Conservation (phyloP, 2,797 vertebrate species). For the Apogon hyalosoma region DNA sequence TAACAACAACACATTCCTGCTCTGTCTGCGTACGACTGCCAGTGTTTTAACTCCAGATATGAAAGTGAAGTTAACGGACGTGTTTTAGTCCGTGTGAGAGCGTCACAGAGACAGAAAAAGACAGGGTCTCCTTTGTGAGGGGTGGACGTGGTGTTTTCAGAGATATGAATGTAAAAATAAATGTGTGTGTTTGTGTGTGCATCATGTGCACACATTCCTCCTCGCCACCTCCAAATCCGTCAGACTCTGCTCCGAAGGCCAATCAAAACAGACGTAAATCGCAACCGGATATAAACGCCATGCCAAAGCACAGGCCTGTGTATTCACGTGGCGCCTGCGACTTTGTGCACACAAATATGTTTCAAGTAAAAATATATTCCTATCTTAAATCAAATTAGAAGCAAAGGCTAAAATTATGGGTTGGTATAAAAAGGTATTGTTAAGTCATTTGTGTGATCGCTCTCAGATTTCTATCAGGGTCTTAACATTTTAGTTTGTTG, state of each 20-base stretch:
- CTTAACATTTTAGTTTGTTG: constrained; percentile 18
- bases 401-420: constrained; percentile 16
- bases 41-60: constrained; percentile 28
- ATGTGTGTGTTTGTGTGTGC: constrained; percentile 14
- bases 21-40: constrained; percentile 5
- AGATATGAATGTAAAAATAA: constrained; percentile 60
- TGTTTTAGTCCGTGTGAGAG: constrained; percentile 24
- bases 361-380: constrained; percentile 19
- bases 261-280: constrained; percentile 76
- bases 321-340: constrained; percentile 14
- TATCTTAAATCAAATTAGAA: constrained; percentile 22
- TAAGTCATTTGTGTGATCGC: constrained; percentile 14
- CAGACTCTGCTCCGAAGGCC: constrained; percentile 53
- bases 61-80: constrained; percentile 36
- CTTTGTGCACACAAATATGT: background rate
- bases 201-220: constrained; percentile 65
- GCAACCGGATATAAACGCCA: constrained; percentile 54
- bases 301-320: constrained; percentile 46
- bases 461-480: background rate
- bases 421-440: background rate
- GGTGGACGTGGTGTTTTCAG: constrained; percentile 42
- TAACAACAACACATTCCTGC: constrained; percentile 71
- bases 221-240: constrained; percentile 65
- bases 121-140: constrained; percentile 32
- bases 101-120: constrained; percentile 34